phyloP scores from a whole-genome alignment of 1,140 invertebrate species.

The Bombus confusus region DNA sequence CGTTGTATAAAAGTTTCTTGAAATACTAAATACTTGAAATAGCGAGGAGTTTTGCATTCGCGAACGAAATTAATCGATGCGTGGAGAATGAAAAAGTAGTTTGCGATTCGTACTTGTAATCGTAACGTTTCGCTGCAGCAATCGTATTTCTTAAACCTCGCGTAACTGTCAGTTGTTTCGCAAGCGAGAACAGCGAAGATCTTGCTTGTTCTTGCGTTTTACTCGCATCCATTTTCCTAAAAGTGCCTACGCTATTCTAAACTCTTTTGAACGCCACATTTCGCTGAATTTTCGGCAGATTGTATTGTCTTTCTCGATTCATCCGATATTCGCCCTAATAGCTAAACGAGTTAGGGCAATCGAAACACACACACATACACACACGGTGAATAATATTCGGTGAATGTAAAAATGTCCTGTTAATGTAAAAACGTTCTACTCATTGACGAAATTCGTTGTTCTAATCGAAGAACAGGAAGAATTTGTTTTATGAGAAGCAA shows the following conservation, averaged over 20 bases:
- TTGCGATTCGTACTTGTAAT: slow-evolving; percentile 5
- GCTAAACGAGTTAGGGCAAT: slow-evolving; percentile 19
- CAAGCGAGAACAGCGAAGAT: slow-evolving; percentile 9
- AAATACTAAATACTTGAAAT: no score
- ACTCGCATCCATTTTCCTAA: slow-evolving; percentile 72
- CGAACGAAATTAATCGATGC: not conserved
- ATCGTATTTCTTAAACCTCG: not conserved
- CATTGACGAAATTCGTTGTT: not conserved
- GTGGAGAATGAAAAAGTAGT: not conserved
- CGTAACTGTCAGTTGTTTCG: not conserved
- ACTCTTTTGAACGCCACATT: slow-evolving; percentile 59
- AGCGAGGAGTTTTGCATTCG: not conserved
- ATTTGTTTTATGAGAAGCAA: not conserved
- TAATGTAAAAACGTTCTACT: not conserved
- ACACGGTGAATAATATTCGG: no score
- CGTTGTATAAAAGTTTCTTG: not conserved
- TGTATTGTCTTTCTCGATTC: slow-evolving; percentile 53
- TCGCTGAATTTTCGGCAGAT: slow-evolving; percentile 57
- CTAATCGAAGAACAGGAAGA: not conserved
- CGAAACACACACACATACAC: not conserved
- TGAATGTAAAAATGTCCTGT: slow-evolving; percentile 9
- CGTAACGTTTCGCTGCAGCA: not conserved
- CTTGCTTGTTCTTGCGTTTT: not conserved
- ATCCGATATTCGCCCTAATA: slow-evolving; percentile 34
- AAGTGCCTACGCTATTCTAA: slow-evolving; percentile 80